Evolutionary conservation across 2,797 vertebrate genomes (phyloP).

Genomic region (Takifugu ocellatus): DNA sequence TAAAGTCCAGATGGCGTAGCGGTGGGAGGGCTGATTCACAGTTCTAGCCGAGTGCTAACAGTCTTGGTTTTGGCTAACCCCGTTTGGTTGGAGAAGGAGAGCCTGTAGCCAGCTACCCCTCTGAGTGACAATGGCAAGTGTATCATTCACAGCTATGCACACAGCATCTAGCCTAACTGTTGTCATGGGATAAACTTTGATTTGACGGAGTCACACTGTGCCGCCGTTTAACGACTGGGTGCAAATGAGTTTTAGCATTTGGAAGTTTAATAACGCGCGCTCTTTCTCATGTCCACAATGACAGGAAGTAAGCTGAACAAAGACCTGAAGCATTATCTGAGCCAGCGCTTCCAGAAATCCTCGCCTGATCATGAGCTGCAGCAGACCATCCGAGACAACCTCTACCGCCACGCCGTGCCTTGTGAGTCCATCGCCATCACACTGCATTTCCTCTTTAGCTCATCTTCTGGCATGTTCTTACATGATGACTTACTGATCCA

Average conservation of each 20-base stretch:
- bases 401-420: conserved; percentile 98
- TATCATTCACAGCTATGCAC: conserved; percentile 31
- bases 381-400: conserved; percentile 96
- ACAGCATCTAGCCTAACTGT: conserved; percentile 16
- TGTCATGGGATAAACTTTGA: conserved; percentile 19
- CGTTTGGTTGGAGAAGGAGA: conserved; percentile 30
- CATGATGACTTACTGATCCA: not conserved
- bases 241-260: conserved; percentile 4
- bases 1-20: conserved; percentile 75
- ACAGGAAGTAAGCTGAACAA: conserved; percentile 94
- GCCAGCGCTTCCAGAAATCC: conserved; percentile 95
- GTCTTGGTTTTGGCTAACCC: conserved; percentile 39
- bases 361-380: conserved; percentile 94
- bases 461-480: not conserved
- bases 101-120: conserved; percentile 53
- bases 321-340: conserved; percentile 94
- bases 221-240: conserved; percentile 29
- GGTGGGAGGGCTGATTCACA: conserved; percentile 67
- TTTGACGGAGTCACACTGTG: conserved; percentile 18
- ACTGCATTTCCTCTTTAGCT: not conserved
- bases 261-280: not conserved
- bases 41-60: conserved; percentile 49
- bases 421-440: conserved; percentile 80
- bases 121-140: conserved; percentile 62
- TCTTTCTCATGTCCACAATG: conserved; percentile 39